A percentile compares a stretch with the other conserved stretches of the same genome.
These are phyloP conservation scores for Oreotrochilus melanogaster DNA, from an alignment of 2,113 vertebrate genomes.

Conservation along the genomic window DNA sequence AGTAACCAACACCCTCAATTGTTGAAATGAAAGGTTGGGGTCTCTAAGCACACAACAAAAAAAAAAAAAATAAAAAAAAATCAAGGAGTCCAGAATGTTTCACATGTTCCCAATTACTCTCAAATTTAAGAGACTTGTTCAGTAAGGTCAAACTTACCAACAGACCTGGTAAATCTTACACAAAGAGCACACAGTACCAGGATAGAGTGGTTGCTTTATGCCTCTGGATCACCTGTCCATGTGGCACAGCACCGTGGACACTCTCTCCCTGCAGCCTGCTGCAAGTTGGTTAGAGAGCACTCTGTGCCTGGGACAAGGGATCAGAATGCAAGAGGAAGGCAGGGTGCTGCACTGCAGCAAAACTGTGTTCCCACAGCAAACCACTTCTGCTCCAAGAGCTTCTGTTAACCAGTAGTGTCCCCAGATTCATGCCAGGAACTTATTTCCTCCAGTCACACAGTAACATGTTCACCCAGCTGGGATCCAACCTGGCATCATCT, in stretches of 20 bases:
- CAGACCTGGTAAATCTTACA: neutral
- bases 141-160: neutral
- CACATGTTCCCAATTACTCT: neutral
- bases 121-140: neutral
- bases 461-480: neutral
- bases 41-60: neutral
- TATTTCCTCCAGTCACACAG: neutral
- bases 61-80: neutral
- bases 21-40: conserved; percentile 33
- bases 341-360: fast-evolving
- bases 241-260: neutral
- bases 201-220: neutral
- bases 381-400: neutral
- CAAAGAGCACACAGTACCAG: neutral
- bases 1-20: conserved; percentile 74
- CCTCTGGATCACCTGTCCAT: fast-evolving
- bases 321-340: neutral
- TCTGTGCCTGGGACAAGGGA: neutral
- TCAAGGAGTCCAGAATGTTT: neutral
- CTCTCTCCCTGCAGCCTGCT: neutral
- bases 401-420: neutral
- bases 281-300: neutral
- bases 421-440: fast-evolving
- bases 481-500: neutral
- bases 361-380: neutral